phyloP scores from a whole-genome alignment of 2,113 vertebrate genomes.

The Anhinga anhinga region DNA sequence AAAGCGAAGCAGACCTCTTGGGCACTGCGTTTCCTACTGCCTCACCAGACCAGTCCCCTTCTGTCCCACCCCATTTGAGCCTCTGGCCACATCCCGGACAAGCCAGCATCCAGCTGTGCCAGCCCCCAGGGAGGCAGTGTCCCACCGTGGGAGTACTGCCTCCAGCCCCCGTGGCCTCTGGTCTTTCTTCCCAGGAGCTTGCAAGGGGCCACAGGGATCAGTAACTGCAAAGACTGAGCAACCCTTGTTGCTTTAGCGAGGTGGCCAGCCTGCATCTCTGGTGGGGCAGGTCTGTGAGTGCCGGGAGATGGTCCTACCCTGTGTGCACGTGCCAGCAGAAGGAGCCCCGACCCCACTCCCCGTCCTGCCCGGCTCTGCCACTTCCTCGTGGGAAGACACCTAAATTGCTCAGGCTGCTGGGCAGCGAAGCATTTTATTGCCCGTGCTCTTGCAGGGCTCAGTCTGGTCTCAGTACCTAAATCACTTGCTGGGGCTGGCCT shows the following conservation, averaged over 20 bases:
- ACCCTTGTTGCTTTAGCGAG: neutral
- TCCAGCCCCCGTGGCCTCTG: accelerated
- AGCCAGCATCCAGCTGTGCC: neutral
- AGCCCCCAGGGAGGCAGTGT: neutral
- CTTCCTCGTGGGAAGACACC: slow-evolving; percentile 62
- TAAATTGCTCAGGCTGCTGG: slow-evolving; percentile 45
- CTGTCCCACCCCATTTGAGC: neutral
- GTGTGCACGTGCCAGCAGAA: neutral
- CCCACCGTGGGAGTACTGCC: neutral
- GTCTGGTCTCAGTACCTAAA: slow-evolving; percentile 65
- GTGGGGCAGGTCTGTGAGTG: neutral
- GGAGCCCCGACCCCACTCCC: neutral
- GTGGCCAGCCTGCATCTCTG: neutral
- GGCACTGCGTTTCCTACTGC: neutral
- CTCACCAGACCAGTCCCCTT: neutral
- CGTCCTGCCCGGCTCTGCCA: neutral
- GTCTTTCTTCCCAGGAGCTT: neutral
- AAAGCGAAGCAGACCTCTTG: neutral
- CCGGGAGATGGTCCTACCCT: neutral
- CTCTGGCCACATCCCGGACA: neutral
- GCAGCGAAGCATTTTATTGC: slow-evolving; percentile 63
- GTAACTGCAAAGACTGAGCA: neutral
- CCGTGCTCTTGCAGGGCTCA: neutral
- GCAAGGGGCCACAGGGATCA: neutral
- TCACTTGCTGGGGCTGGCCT: slow-evolving; percentile 40